Percentiles rank a stretch among this genome's conserved stretches.
phyloP scores from a whole-genome alignment of 2,888 invertebrate genomes.

The Serripes groenlandicus region DNA sequence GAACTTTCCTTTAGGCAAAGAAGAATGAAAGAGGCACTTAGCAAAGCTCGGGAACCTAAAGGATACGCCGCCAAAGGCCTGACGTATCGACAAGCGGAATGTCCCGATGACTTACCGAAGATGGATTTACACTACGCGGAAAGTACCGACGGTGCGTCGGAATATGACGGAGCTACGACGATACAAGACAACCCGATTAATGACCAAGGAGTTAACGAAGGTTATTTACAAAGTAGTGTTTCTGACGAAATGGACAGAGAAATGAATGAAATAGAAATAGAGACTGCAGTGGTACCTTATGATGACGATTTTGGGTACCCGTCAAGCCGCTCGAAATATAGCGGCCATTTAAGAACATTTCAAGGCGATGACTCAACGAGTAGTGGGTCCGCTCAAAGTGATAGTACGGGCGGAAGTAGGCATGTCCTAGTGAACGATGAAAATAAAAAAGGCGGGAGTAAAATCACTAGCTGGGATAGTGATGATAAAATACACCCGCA shows the following conservation, averaged over 20 bases:
- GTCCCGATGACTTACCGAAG: slow-evolving; percentile 67
- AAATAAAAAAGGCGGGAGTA: slow-evolving; percentile 57
- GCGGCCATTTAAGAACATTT: slow-evolving; percentile 67
- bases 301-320: slow-evolving; percentile 61
- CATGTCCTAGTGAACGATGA: slow-evolving; percentile 67
- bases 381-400: slow-evolving; percentile 73
- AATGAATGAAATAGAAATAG: slow-evolving; percentile 73
- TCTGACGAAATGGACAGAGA: slow-evolving; percentile 71
- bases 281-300: slow-evolving; percentile 76
- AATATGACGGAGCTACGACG: slow-evolving; percentile 69
- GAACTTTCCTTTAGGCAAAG: no score
- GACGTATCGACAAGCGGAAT: slow-evolving; percentile 73
- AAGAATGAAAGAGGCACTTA: slow-evolving; percentile 73
- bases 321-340: slow-evolving; percentile 44
- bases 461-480: slow-evolving; percentile 69
- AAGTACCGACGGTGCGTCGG: slow-evolving; percentile 67
- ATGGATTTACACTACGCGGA: slow-evolving; percentile 67
- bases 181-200: slow-evolving; percentile 73
- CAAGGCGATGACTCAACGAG: slow-evolving; percentile 69
- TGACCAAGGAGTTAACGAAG: slow-evolving; percentile 56
- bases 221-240: slow-evolving; percentile 68
- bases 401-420: slow-evolving; percentile 73
- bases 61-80: slow-evolving; percentile 74
- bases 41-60: slow-evolving; percentile 70
- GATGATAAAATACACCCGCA: slow-evolving; percentile 69